A percentile compares a stretch with the other conserved stretches of the same genome.
Evolutionary conservation across 2,113 vertebrate species (phyloP).

Genomic region (Podocnemis expansa): DNA sequence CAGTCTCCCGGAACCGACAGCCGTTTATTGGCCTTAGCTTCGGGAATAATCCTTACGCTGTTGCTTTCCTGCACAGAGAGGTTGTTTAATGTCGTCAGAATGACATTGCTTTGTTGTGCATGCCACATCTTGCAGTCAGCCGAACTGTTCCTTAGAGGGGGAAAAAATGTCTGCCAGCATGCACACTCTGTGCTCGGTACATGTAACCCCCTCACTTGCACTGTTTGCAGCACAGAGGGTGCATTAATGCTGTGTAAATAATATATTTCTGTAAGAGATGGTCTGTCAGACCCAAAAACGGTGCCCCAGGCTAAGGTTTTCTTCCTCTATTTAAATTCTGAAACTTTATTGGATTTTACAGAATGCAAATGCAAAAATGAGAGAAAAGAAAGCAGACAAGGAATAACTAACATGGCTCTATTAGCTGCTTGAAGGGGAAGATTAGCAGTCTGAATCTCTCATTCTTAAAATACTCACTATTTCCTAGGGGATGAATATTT

Average conservation of each 20-base stretch:
- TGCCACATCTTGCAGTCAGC: background rate
- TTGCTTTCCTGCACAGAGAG: background rate
- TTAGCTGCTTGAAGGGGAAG: constrained; percentile 13
- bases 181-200: background rate
- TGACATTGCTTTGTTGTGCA: background rate
- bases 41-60: background rate
- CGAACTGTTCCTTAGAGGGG: background rate
- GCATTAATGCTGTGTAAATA: constrained; percentile 8
- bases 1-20: background rate
- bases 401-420: background rate
- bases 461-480: constrained; percentile 1
- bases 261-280: constrained; percentile 5
- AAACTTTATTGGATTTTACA: background rate
- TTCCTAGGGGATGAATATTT: constrained; percentile 3
- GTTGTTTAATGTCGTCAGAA: background rate
- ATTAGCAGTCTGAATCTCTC: constrained; percentile 13
- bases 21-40: background rate
- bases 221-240: background rate
- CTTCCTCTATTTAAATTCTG: constrained; percentile 39
- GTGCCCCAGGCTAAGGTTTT: constrained; percentile 6
- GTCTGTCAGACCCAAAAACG: constrained; percentile 6
- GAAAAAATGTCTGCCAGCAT: background rate
- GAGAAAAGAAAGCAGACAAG: background rate
- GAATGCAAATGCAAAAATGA: background rate
- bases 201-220: background rate